Conservation (phyloP, 2,888 invertebrate species). For the Sepioteuthis lessoniana region DNA sequence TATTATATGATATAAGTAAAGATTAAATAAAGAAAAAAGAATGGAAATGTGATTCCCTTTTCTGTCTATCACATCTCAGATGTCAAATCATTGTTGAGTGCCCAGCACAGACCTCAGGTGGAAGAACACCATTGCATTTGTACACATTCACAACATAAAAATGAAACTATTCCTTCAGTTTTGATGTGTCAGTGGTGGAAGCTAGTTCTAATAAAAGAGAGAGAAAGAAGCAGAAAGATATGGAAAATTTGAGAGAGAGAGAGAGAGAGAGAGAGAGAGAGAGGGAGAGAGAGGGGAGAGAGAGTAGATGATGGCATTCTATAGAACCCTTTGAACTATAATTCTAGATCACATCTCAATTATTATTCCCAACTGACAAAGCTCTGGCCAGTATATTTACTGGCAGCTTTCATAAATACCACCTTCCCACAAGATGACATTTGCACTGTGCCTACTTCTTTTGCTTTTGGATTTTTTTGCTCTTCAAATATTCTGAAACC, state of each 20-base stretch:
- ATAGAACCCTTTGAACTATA: conserved; percentile 23
- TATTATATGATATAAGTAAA: background rate
- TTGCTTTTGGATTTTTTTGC: background rate
- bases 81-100: background rate
- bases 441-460: background rate
- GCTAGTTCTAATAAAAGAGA: background rate
- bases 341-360: conserved; percentile 33
- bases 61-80: conserved; percentile 23
- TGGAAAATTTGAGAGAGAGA: too few relatives aligned
- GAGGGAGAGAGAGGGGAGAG: background rate
- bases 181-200: conserved; percentile 20
- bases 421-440: conserved; percentile 4
- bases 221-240: background rate
- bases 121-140: background rate
- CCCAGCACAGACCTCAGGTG: conserved; percentile 23
- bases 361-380: conserved; percentile 33
- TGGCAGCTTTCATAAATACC: conserved; percentile 33
- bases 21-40: background rate
- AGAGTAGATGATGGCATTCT: conserved; percentile 4
- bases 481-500: background rate
- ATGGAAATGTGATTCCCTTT: conserved; percentile 6
- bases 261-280: background rate
- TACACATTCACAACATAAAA: conserved; percentile 16
- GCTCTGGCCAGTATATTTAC: conserved; percentile 33
- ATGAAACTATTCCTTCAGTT: conserved; percentile 21